A percentile compares a stretch with the other conserved stretches of the same genome.
Evolutionary conservation across 2,888 invertebrate species (phyloP).

Genomic region (Conchocele bisecta): DNA sequence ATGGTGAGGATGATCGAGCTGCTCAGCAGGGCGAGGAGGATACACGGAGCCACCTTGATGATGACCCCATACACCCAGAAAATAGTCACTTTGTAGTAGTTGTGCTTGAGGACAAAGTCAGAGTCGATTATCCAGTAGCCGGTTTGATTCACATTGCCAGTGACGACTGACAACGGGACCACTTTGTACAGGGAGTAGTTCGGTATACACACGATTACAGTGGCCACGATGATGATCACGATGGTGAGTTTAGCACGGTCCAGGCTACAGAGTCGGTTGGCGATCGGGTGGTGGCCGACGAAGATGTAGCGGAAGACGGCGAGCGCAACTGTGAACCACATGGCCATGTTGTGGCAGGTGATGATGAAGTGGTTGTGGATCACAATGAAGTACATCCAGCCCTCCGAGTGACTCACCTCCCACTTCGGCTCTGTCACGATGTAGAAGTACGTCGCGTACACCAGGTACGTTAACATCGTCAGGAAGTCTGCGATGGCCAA

Average conservation of each 20-base stretch:
- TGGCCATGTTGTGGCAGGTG: slow-evolving; percentile 91
- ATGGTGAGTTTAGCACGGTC: slow-evolving; percentile 78
- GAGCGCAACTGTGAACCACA: slow-evolving; percentile 95
- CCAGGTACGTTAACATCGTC: slow-evolving; percentile 95
- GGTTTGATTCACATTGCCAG: slow-evolving; percentile 13
- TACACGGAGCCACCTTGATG: slow-evolving; percentile 94
- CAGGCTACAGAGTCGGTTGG: slow-evolving; percentile 78
- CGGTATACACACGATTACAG: slow-evolving; percentile 79
- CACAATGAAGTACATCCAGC: slow-evolving; percentile 80
- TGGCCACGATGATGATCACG: slow-evolving; percentile 69
- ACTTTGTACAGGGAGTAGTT: slow-evolving; percentile 79
- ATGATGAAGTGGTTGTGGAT: slow-evolving; percentile 80
- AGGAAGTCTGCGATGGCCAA: slow-evolving; percentile 95
- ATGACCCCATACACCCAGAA: slow-evolving; percentile 97
- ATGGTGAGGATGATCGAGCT: slow-evolving; percentile 80
- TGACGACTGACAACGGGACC: slow-evolving; percentile 28
- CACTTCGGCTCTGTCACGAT: slow-evolving; percentile 66
- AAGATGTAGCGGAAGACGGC: slow-evolving; percentile 94
- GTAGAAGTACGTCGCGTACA: slow-evolving; percentile 78
- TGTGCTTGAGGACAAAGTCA: slow-evolving; percentile 63
- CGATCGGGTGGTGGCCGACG: slow-evolving; percentile 81
- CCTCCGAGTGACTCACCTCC: slow-evolving; percentile 67
- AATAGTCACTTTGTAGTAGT: slow-evolving; percentile 85
- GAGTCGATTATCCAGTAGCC: slow-evolving; percentile 75
- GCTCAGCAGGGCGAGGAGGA: slow-evolving; percentile 89